Conservation (phyloP, 2,888 invertebrate species). For the Drosophila dives region DNA sequence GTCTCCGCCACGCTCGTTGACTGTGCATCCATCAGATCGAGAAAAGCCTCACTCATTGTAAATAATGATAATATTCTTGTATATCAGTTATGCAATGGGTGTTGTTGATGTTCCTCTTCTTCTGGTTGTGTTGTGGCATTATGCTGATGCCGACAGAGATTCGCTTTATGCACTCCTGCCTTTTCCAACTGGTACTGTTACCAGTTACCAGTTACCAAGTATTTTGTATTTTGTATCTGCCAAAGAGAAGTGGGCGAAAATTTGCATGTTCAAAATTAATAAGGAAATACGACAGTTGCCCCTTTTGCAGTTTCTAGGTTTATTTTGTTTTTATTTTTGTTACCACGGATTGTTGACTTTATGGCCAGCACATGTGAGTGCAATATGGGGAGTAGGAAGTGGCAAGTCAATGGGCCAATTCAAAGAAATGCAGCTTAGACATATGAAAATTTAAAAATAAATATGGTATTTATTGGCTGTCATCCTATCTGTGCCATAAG, state of each 20-base stretch:
- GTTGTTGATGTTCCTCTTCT: conserved; percentile 25
- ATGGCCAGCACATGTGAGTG: conserved; percentile 10
- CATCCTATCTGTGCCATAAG: not conserved
- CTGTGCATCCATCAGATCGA: conserved; percentile 58
- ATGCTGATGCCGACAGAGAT: conserved; percentile 31
- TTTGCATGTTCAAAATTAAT: conserved; percentile 73
- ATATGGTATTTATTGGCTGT: too few relatives aligned
- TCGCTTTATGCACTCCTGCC: conserved; percentile 63
- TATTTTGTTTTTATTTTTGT: conserved; percentile 2
- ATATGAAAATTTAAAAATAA: not conserved
- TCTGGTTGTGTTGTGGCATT: conserved; percentile 10
- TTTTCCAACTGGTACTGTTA: conserved; percentile 56
- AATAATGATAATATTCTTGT: conserved; percentile 28
- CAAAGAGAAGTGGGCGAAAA: conserved; percentile 59
- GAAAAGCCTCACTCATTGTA: conserved; percentile 50
- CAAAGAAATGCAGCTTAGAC: conserved; percentile 1
- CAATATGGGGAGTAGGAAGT: conserved; percentile 3
- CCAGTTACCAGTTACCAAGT: conserved; percentile 65
- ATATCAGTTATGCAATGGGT: conserved; percentile 64
- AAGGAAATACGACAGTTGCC: conserved; percentile 54
- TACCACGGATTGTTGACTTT: conserved; percentile 67
- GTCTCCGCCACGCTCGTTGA: conserved; percentile 52
- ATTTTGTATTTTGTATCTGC: conserved; percentile 38
- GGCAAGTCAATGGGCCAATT: conserved; percentile 17
- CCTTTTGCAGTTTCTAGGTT: conserved; percentile 24